Evolutionary conservation across 23 tunicate species (phyloP), one percentile per base, ranked within the genome.

Genomic region (Clavelina lepadiformis): DNA sequence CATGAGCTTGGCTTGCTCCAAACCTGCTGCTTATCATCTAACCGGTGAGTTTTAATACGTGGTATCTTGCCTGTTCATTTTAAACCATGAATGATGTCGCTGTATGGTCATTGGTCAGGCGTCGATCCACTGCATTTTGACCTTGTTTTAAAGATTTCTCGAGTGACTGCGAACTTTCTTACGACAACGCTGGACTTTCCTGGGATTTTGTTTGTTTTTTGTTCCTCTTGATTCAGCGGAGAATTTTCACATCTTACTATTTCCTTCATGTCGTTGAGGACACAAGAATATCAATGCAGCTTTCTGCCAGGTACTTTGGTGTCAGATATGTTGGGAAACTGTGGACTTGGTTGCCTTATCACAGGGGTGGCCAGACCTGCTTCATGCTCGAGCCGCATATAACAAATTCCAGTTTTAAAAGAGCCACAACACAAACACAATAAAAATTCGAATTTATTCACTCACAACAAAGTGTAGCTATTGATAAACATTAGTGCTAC

Each of bases 211-310:
- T 78, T 32, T 77, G 82, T 44, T 82, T 91, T 65, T 30, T 91
- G 21, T 91, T 91, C 57, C 68, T 82, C 32, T 35, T 82, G 3
- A 72, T 83, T 35, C 98, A 91, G 67, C 76, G 86, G 1, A 55
- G 98, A 37, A 83, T 91, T 0, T 85, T 85, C 55, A 38, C 73
- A n/a, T 67, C 84, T 11, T 85, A 83, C 55, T 93, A 93, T 56
- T 93, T 93, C 69, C 78, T 80, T 28, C 94, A 93, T 57, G 93
- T 79, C 33, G 53, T 80, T 46, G 94, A 93, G 31, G 98, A 93
- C 51, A 15, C 79, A 69, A 79, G 71, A 34, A 69, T 63, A 3
- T 76, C 93, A 27, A 6, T 79, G 51, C 45, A 67, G 28, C 38
- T 74, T 50, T 94, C 87, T 37, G 77, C 92, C 6, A 72, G 91